phyloP scores from a whole-genome alignment of 2,113 vertebrate species.

The Hippocampus guttulatus region DNA sequence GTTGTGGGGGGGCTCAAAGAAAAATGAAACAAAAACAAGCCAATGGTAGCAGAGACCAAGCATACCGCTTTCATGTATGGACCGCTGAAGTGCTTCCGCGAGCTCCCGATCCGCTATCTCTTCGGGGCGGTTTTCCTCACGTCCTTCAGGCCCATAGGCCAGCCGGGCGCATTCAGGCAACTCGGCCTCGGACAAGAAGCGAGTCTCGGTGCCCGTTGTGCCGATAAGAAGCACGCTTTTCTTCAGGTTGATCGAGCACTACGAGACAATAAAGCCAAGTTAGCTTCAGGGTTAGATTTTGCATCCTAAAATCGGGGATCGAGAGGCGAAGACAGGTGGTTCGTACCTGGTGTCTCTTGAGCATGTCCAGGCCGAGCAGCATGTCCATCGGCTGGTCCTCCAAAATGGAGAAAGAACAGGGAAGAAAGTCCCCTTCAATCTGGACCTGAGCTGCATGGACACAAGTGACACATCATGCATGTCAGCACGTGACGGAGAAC shows the following conservation, averaged over 20 bases:
- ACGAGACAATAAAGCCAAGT: not conserved
- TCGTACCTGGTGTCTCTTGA: slow-evolving; percentile 94
- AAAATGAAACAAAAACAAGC: slow-evolving; percentile 35
- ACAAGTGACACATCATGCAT: not conserved
- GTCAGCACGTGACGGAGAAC: not conserved
- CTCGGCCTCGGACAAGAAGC: slow-evolving; percentile 90
- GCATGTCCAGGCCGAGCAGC: slow-evolving; percentile 96
- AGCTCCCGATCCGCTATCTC: slow-evolving; percentile 92
- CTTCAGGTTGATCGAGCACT: slow-evolving; percentile 98
- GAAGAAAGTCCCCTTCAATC: slow-evolving; percentile 95
- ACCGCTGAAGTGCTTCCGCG: slow-evolving; percentile 93
- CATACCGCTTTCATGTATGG: slow-evolving; percentile 93
- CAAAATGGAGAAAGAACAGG: slow-evolving; percentile 95
- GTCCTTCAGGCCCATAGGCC: slow-evolving; percentile 83
- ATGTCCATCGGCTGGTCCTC: slow-evolving; percentile 99
- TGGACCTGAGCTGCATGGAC: slow-evolving; percentile 89
- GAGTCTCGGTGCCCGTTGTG: slow-evolving; percentile 91
- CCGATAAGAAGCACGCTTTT: slow-evolving; percentile 90
- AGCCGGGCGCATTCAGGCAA: slow-evolving; percentile 91
- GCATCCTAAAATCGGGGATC: not conserved
- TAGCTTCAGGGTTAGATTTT: not conserved
- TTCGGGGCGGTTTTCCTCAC: slow-evolving; percentile 82
- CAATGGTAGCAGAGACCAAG: slow-evolving; percentile 1
- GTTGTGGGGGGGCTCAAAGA: not conserved
- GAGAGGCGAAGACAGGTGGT: slow-evolving; percentile 1